Conservation (phyloP, 2,888 invertebrate species). For the Campoletis raptor region DNA sequence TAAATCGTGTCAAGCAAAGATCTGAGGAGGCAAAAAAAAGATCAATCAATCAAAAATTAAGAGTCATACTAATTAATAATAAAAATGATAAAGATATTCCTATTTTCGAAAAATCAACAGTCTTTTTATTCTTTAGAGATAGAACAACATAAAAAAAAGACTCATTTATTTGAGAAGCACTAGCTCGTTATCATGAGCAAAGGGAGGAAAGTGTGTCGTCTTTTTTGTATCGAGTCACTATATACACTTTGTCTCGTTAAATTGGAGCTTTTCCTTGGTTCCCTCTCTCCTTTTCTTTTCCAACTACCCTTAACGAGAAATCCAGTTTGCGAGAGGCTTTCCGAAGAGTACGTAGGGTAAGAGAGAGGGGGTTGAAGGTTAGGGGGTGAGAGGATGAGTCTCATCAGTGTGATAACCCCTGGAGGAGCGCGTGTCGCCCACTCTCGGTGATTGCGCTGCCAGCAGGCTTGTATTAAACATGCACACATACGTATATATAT, state of each 20-base stretch:
- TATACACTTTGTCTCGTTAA: slow-evolving; percentile 31
- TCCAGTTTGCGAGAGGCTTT: slow-evolving; percentile 16
- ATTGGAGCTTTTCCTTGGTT: slow-evolving; percentile 25
- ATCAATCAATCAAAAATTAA: neutral
- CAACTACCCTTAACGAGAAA: slow-evolving; percentile 55
- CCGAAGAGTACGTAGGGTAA: slow-evolving; percentile 3
- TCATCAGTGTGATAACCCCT: slow-evolving; percentile 83
- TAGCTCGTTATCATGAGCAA: slow-evolving; percentile 1
- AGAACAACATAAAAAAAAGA: too few relatives aligned
- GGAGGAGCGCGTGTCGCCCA: slow-evolving; percentile 82
- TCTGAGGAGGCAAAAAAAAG: neutral
- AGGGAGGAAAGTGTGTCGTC: neutral
- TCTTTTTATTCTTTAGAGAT: neutral
- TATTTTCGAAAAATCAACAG: neutral
- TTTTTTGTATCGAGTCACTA: slow-evolving; percentile 10
- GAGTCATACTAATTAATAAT: neutral
- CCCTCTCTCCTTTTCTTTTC: slow-evolving; percentile 20
- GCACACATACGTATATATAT: neutral
- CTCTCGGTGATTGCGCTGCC: slow-evolving; percentile 83
- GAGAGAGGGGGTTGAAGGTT: slow-evolving; percentile 30
- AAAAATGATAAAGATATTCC: neutral
- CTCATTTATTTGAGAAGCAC: neutral
- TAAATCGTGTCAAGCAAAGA: neutral
- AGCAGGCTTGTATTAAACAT: slow-evolving; percentile 71
- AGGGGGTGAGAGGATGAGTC: slow-evolving; percentile 68